These are phyloP conservation scores for Euthynnus affinis DNA, from an alignment of 2,797 vertebrate genomes.

Conservation along the genomic window DNA sequence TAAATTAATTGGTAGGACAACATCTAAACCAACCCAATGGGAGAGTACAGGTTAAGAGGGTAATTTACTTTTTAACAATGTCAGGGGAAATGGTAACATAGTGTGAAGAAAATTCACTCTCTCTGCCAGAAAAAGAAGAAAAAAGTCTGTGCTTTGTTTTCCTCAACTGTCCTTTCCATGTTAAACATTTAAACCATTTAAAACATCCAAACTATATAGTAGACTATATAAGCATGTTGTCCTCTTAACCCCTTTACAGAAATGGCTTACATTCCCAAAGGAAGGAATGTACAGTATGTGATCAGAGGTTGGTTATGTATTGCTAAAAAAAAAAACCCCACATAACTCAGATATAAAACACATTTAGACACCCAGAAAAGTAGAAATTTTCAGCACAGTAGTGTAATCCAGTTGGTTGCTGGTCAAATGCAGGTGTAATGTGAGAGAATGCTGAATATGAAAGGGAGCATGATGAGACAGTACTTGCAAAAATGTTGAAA, in stretches of 20 bases:
- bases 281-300: slow-evolving; percentile 70
- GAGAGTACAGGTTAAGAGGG: not conserved
- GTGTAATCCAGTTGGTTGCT: not conserved
- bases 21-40: not conserved
- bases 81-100: not conserved
- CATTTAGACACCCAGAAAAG: slow-evolving; percentile 5
- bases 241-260: slow-evolving; percentile 20
- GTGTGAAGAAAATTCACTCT: not conserved
- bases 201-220: slow-evolving; percentile 28
- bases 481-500: not conserved
- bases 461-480: not conserved
- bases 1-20: not conserved
- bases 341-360: slow-evolving; percentile 34
- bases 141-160: slow-evolving; percentile 26
- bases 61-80: not conserved
- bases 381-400: not conserved
- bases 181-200: slow-evolving; percentile 38
- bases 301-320: slow-evolving; percentile 25
- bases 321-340: slow-evolving; percentile 23
- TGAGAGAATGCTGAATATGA: not conserved
- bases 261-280: slow-evolving; percentile 35
- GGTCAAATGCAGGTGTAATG: not conserved
- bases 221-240: slow-evolving; percentile 21
- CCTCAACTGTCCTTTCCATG: slow-evolving; percentile 14
- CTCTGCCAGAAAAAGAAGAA: not conserved